phyloP scores from a whole-genome alignment of 2,797 vertebrate genomes.

The Nyctibius grandis region DNA sequence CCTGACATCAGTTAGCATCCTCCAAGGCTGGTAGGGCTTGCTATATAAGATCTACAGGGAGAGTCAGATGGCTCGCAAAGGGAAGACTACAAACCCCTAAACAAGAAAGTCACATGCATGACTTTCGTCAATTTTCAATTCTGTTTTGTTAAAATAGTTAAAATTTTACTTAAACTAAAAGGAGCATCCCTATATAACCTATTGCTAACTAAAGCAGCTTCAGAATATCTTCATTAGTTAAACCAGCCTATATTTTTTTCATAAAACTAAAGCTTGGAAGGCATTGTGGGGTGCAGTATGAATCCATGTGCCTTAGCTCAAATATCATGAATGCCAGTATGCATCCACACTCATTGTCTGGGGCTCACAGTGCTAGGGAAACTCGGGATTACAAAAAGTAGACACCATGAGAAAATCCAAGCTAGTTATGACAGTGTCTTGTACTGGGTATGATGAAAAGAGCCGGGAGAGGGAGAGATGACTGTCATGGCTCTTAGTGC shows the following conservation, averaged over 20 bases:
- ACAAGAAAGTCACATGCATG: not conserved
- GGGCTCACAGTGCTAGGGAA: not conserved
- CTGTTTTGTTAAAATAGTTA: not conserved
- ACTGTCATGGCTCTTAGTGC: not conserved
- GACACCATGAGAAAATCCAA: not conserved
- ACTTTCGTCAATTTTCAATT: not conserved
- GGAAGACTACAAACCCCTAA: not conserved
- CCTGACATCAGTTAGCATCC: not conserved
- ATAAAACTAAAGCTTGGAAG: not conserved
- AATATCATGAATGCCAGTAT: no score
- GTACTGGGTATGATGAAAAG: not conserved
- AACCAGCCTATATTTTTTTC: not conserved
- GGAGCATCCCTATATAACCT: not conserved
- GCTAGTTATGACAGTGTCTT: not conserved
- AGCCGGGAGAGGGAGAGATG: not conserved
- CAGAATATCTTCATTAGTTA: not conserved
- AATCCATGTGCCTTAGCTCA: not conserved
- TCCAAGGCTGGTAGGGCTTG: not conserved
- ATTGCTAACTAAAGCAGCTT: not conserved
- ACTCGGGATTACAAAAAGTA: not conserved
- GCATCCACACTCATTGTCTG: not conserved
- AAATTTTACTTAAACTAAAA: not conserved
- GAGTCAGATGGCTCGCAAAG: not conserved
- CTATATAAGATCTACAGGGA: not conserved
- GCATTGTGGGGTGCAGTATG: not conserved